Evolutionary conservation across 2,888 invertebrate species (phyloP).

Genomic region (Argyresthia goedartella): DNA sequence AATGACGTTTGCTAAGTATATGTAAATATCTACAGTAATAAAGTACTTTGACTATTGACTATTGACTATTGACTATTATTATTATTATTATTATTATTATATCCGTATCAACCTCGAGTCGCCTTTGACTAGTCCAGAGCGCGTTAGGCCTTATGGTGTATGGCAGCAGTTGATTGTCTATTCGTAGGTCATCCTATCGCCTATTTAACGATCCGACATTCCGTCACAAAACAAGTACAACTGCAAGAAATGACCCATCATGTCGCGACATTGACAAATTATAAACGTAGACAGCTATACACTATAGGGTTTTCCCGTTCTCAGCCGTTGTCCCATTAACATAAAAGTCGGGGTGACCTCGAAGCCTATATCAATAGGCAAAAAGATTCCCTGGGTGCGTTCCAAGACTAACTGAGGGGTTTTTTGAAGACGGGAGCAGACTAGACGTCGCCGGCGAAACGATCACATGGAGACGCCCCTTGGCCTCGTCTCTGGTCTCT

Average conservation of each 20-base stretch:
- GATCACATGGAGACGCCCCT: conserved; percentile 52
- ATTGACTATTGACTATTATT: too few relatives aligned
- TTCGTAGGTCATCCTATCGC: neutral
- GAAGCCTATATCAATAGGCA: conserved; percentile 54
- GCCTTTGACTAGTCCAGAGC: too few relatives aligned
- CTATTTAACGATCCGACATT: neutral
- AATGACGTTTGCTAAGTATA: too few relatives aligned
- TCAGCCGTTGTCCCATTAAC: conserved; percentile 46
- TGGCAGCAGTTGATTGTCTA: too few relatives aligned
- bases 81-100: too few relatives aligned
- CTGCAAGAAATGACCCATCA: conserved; percentile 29
- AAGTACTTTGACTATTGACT: too few relatives aligned
- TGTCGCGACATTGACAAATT: conserved; percentile 54
- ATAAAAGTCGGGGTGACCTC: conserved; percentile 57
- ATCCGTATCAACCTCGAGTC: too few relatives aligned
- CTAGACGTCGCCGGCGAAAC: too few relatives aligned
- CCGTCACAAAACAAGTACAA: neutral
- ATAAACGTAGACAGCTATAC: conserved; percentile 26
- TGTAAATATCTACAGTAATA: too few relatives aligned
- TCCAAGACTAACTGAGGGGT: conserved; percentile 46
- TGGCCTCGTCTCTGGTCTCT: conserved; percentile 28
- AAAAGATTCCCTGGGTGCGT: conserved; percentile 57
- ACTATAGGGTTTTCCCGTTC: conserved; percentile 44
- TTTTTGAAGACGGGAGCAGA: conserved; percentile 37
- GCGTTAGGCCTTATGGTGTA: too few relatives aligned